Conservation (phyloP, 2,113 vertebrate species). For the Python bivittatus region DNA sequence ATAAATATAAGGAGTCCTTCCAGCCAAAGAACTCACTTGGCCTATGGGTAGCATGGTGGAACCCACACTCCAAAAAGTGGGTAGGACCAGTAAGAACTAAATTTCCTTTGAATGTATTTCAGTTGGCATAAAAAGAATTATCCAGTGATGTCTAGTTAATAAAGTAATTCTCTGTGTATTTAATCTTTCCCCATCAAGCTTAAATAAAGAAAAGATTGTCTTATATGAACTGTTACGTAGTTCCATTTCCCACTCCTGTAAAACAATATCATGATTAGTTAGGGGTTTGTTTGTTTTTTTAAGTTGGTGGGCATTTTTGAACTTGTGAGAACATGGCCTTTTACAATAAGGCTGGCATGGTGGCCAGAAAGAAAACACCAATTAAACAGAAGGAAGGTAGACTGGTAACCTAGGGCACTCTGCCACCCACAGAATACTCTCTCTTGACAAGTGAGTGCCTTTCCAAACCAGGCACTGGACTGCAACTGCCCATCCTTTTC, state of each 20-base stretch:
- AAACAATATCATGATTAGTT: background rate
- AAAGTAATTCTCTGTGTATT: background rate
- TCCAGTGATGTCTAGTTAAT: background rate
- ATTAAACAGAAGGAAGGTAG: background rate
- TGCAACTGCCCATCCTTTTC: background rate
- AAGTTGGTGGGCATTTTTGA: background rate
- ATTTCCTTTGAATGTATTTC: background rate
- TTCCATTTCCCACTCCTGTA: background rate
- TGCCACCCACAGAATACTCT: background rate
- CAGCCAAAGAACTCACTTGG: background rate
- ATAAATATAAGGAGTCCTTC: background rate
- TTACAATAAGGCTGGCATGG: background rate
- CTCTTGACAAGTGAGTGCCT: background rate
- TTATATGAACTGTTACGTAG: background rate
- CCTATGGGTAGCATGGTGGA: background rate
- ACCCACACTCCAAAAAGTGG: background rate
- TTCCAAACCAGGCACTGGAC: background rate
- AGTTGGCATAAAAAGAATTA: background rate
- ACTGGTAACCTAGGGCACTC: background rate
- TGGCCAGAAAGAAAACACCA: background rate
- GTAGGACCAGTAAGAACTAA: background rate
- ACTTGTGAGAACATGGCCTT: background rate
- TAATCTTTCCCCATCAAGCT: background rate
- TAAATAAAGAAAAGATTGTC: background rate
- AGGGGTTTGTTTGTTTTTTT: background rate